These are phyloP conservation scores for Coelogynopora nodosa DNA, from an alignment of 2,888 invertebrate genomes.

Conservation along the genomic window DNA sequence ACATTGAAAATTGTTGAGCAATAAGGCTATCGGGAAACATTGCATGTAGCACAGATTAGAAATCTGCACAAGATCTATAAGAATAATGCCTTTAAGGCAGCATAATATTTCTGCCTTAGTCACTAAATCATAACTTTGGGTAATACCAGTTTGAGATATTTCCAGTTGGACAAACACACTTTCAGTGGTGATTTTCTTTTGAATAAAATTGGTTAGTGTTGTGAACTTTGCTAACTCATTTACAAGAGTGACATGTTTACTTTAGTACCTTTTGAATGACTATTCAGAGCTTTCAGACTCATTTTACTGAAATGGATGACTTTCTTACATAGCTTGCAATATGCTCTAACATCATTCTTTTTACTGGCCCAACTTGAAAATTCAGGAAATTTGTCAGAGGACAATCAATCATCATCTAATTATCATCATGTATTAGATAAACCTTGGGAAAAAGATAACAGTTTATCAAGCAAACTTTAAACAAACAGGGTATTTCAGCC, in stretches of 20 bases:
- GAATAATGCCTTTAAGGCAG: neutral
- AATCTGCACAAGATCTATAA: neutral
- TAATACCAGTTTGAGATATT: slow-evolving; percentile 27
- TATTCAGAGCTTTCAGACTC: neutral
- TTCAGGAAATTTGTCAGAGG: no score
- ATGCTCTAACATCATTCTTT: slow-evolving; percentile 1
- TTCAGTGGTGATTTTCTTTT: slow-evolving; percentile 18
- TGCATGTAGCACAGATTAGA: slow-evolving; percentile 18
- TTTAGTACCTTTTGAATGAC: neutral
- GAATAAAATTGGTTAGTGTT: slow-evolving; percentile 20
- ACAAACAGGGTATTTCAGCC: neutral
- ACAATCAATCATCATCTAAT: neutral
- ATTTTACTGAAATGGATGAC: slow-evolving; percentile 19
- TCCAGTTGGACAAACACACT: slow-evolving; percentile 17
- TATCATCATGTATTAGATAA: neutral
- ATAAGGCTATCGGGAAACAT: slow-evolving; percentile 24
- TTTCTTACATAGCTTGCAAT: slow-evolving; percentile 24
- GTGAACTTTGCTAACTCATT: neutral
- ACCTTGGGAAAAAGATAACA: neutral
- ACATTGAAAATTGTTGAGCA: slow-evolving; percentile 24
- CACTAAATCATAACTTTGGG: slow-evolving; percentile 16
- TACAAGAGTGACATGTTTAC: neutral
- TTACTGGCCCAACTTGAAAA: neutral
- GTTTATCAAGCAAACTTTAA: neutral
- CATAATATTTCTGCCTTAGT: slow-evolving; percentile 17